Conservation (phyloP, 23 tunicate species). For the Ascidia mentula region DNA sequence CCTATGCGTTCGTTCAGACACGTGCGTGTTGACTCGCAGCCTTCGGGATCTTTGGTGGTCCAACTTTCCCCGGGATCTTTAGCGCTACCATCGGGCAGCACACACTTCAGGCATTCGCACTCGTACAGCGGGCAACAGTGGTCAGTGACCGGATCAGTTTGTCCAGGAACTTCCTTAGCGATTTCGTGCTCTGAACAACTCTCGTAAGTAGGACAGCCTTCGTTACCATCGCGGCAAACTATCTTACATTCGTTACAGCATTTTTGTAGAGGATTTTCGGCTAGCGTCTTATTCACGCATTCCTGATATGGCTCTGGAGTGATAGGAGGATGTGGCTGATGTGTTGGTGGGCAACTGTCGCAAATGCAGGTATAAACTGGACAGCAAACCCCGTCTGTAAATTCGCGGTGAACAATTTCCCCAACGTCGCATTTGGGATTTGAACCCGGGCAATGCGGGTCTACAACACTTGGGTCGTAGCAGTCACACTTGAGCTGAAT, state of each 20-base stretch:
- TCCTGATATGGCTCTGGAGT: not conserved
- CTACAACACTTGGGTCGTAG: not conserved
- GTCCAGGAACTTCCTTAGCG: not conserved
- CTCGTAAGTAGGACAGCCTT: not conserved
- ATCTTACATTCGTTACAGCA: not conserved
- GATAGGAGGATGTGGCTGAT: not conserved
- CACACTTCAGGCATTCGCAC: not conserved
- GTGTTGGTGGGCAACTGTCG: not conserved
- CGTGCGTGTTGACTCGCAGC: too few species aligned
- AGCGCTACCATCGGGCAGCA: not conserved
- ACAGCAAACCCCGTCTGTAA: not conserved
- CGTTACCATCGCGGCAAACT: not conserved
- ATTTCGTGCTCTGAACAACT: not conserved
- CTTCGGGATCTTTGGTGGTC: too few species aligned
- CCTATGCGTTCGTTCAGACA: too few species aligned
- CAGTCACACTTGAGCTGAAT: not conserved
- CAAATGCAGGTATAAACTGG: not conserved
- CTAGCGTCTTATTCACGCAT: not conserved
- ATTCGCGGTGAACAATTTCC: not conserved
- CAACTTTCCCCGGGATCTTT: not conserved
- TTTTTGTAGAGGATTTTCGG: constrained; percentile 6
- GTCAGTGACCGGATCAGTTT: not conserved
- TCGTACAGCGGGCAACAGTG: not conserved
- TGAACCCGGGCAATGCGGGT: not conserved
- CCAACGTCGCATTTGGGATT: not conserved